Percentiles rank a stretch among this genome's conserved stretches.
Evolutionary conservation across 2,888 invertebrate genomes (phyloP).

Genomic region (Aricia artaxerxes): DNA sequence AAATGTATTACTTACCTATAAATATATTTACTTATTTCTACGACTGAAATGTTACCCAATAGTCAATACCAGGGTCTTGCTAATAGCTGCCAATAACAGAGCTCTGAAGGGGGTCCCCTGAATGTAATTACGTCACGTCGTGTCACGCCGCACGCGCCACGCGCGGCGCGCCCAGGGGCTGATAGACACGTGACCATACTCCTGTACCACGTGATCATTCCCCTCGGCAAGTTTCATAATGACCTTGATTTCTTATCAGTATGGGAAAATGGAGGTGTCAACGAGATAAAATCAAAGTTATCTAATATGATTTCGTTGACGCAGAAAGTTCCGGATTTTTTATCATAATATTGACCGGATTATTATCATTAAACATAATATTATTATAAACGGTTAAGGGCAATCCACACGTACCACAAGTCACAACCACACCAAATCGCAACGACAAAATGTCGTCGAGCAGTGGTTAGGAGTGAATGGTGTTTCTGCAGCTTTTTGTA

Average conservation of each 20-base stretch:
- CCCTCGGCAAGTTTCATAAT: background rate
- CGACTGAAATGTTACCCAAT: background rate
- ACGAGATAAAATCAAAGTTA: background rate
- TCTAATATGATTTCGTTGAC: background rate
- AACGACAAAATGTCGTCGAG: too few species aligned
- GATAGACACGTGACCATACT: background rate
- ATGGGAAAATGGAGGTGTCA: background rate
- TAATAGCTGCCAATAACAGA: constrained; percentile 11
- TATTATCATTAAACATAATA: background rate
- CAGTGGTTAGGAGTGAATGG: too few species aligned
- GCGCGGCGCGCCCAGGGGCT: background rate
- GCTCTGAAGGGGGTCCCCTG: background rate
- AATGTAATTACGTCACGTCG: background rate
- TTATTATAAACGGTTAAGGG: too few species aligned
- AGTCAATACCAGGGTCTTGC: background rate
- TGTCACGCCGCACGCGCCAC: background rate
- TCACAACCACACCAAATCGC: too few species aligned
- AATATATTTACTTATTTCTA: background rate
- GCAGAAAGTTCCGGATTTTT: background rate
- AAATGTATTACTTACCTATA: too few species aligned
- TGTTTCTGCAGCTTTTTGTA: too few species aligned
- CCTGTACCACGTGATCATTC: background rate
- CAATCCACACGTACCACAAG: too few species aligned
- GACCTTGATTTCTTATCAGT: background rate
- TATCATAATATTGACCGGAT: background rate